Evolutionary conservation across 2,113 vertebrate genomes (phyloP).

Genomic region (Amphilophus citrinellus): DNA sequence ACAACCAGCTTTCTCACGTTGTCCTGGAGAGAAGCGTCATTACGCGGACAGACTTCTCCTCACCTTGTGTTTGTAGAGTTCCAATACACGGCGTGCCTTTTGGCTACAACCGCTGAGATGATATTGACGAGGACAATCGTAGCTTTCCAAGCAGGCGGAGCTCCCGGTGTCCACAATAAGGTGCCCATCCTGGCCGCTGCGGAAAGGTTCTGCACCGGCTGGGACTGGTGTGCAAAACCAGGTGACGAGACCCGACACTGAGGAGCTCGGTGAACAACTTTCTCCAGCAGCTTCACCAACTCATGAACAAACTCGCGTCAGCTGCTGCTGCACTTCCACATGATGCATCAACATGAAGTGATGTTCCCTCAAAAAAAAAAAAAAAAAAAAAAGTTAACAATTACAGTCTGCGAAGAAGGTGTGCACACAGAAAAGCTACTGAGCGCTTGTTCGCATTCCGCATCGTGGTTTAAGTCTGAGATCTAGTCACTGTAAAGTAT

Average conservation of each 20-base stretch:
- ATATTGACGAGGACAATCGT: slow-evolving; percentile 73
- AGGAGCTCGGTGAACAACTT: neutral
- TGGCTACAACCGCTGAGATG: slow-evolving; percentile 66
- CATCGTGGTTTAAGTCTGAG: slow-evolving; percentile 2
- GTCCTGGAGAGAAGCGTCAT: neutral
- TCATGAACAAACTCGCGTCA: slow-evolving; percentile 13
- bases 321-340: slow-evolving; percentile 13
- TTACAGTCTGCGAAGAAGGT: slow-evolving; percentile 45
- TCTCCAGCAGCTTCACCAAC: slow-evolving; percentile 13
- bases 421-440: neutral
- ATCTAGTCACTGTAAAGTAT: neutral
- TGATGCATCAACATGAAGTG: neutral
- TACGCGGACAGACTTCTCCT: slow-evolving; percentile 22
- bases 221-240: slow-evolving; percentile 32
- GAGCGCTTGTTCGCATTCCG: slow-evolving; percentile 18
- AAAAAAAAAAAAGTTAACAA: neutral
- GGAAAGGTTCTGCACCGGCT: slow-evolving; percentile 17
- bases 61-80: slow-evolving; percentile 83
- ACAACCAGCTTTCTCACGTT: neutral
- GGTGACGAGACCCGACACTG: slow-evolving; percentile 37
- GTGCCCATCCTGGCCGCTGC: slow-evolving; percentile 67
- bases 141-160: slow-evolving; percentile 57
- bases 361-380: neutral
- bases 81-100: slow-evolving; percentile 82
- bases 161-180: slow-evolving; percentile 53